Evolutionary conservation across 2,797 vertebrate species (phyloP).

Genomic region (Peromyscus nudipes): DNA sequence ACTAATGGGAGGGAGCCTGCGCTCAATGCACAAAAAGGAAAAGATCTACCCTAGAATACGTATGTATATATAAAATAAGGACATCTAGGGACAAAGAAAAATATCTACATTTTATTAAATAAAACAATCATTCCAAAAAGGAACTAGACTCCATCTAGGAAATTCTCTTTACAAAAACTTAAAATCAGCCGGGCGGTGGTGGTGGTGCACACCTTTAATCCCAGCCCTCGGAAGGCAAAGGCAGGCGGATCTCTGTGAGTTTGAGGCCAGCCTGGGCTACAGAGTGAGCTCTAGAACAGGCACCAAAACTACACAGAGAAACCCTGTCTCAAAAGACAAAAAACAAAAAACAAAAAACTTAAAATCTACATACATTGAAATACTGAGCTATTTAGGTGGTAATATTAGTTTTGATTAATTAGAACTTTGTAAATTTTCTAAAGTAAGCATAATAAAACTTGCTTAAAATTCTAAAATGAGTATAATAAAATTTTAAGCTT

Average conservation of each 20-base stretch:
- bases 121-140: constrained; percentile 1
- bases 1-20: neutral
- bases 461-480: neutral
- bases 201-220: no score
- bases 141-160: constrained; percentile 8
- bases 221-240: no score
- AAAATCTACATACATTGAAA: neutral
- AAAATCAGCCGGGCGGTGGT: neutral
- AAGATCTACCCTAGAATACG: neutral
- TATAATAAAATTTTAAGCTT: neutral
- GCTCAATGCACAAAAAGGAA: neutral
- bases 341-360: no score
- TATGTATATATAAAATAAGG: neutral
- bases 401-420: neutral
- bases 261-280: no score
- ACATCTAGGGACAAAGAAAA: neutral
- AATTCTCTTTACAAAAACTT: constrained; percentile 8
- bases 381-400: constrained; percentile 14
- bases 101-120: neutral
- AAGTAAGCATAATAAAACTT: neutral
- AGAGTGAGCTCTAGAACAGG: no score
- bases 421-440: constrained; percentile 35
- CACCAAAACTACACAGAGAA: no score
- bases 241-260: no score
- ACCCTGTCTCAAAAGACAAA: no score